Conservation (phyloP, 2,888 invertebrate genomes). For the Sphaeridia pumilis region DNA sequence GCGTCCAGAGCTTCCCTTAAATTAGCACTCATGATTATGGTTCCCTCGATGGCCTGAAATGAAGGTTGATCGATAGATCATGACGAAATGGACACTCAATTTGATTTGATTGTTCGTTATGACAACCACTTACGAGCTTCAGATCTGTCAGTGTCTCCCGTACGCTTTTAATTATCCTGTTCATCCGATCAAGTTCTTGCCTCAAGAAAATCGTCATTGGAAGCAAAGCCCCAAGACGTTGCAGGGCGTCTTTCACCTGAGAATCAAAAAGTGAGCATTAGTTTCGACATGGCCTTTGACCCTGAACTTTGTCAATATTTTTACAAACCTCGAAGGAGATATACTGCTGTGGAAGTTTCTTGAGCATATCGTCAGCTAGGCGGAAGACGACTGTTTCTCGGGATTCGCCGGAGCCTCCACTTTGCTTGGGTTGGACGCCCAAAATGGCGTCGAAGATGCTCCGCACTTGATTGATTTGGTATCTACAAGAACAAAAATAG, state of each 20-base stretch:
- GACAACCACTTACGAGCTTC: no score
- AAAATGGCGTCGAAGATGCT: constrained; percentile 85
- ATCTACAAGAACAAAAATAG: constrained; percentile 39
- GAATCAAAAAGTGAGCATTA: constrained; percentile 2
- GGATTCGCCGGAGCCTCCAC: constrained; percentile 79
- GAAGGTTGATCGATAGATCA: constrained; percentile 41
- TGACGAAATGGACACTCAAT: no score
- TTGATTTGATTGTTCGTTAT: no score
- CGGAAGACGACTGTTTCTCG: constrained; percentile 84
- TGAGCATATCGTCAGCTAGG: constrained; percentile 84
- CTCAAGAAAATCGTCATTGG: constrained; percentile 92
- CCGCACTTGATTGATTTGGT: constrained; percentile 92
- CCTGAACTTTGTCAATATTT: background rate
- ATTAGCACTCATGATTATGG: constrained; percentile 90
- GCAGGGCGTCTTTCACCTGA: constrained; percentile 66
- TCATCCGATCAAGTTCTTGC: constrained; percentile 66
- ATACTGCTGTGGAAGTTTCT: constrained; percentile 74
- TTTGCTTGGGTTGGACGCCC: constrained; percentile 94
- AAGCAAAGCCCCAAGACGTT: constrained; percentile 78
- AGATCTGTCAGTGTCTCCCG: constrained; percentile 71
- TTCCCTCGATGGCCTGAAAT: constrained; percentile 74
- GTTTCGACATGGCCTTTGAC: background rate
- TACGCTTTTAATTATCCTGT: constrained; percentile 68
- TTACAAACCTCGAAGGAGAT: constrained; percentile 62
- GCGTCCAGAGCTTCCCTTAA: constrained; percentile 79